A percentile compares a stretch with the other conserved stretches of the same genome.
phyloP scores from a whole-genome alignment of 2,797 vertebrate species.

The Diceros bicornis region DNA sequence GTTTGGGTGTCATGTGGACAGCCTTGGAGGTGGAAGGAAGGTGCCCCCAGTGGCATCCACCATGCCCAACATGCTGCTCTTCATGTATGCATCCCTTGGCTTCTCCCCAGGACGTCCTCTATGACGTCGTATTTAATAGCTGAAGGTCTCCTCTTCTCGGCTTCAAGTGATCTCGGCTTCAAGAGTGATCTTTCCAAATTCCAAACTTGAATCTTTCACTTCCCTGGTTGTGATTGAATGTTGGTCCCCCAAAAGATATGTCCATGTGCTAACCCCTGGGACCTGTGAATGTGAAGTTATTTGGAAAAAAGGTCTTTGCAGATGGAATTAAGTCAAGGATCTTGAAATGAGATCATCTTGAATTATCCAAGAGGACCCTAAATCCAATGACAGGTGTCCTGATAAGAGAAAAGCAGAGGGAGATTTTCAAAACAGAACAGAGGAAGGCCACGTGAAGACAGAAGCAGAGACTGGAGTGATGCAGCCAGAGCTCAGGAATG shows the following conservation, averaged over 20 bases:
- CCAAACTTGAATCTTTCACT: not conserved
- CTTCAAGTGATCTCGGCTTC: not conserved
- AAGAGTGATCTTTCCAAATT: not conserved
- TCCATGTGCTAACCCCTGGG: not conserved
- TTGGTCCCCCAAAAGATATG: not conserved
- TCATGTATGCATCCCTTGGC: not conserved
- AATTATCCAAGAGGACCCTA: not conserved
- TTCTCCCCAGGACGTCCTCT: not conserved
- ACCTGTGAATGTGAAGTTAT: not conserved
- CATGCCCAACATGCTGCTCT: not conserved
- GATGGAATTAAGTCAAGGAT: not conserved
- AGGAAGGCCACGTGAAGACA: rapidly evolving
- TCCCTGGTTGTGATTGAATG: not conserved
- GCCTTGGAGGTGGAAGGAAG: not conserved
- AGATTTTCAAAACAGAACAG: not conserved
- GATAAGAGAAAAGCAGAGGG: not conserved
- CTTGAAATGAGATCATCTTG: not conserved
- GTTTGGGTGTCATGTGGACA: not conserved
- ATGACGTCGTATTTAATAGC: no score
- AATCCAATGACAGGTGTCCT: not conserved
- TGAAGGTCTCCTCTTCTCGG: not conserved
- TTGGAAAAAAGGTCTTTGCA: not conserved
- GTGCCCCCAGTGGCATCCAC: not conserved
- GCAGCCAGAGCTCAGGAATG: not conserved
- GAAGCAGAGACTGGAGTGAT: not conserved